Percentiles rank a stretch among this genome's conserved stretches.
Evolutionary conservation across 2,888 invertebrate genomes (phyloP).

Genomic region (Branchellion lobata): DNA sequence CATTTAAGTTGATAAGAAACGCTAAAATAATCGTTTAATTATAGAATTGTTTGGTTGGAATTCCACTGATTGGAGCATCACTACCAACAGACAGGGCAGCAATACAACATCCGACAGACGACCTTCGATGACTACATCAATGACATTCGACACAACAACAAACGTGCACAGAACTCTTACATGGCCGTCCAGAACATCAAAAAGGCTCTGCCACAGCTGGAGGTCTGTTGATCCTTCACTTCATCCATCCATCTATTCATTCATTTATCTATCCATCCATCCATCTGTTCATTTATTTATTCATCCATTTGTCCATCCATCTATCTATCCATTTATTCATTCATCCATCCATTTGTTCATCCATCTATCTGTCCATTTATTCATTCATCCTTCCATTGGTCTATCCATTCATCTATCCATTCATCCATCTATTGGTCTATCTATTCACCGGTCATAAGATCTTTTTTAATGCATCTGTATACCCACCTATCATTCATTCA

Average conservation of each 20-base stretch:
- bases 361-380: slow-evolving; percentile 45
- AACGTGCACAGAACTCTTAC: slow-evolving; percentile 51
- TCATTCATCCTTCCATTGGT: slow-evolving; percentile 50
- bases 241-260: neutral
- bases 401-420: neutral
- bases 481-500: too few relatives aligned
- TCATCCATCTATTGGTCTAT: neutral
- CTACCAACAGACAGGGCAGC: slow-evolving; percentile 47
- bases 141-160: slow-evolving; percentile 51
- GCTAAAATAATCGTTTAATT: too few relatives aligned
- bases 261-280: neutral
- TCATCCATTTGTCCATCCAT: slow-evolving; percentile 27
- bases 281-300: neutral
- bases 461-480: too few relatives aligned
- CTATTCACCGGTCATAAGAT: too few relatives aligned
- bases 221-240: slow-evolving; percentile 46
- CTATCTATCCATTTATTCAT: neutral
- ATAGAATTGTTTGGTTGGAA: too few relatives aligned
- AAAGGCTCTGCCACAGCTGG: slow-evolving; percentile 52
- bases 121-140: slow-evolving; percentile 52
- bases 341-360: neutral
- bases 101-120: slow-evolving; percentile 52
- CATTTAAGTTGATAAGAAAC: too few relatives aligned
- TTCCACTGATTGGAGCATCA: too few relatives aligned
- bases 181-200: slow-evolving; percentile 54